These are phyloP conservation scores for Tachysurus fulvidraco DNA, from an alignment of 2,113 vertebrate species.

Conservation along the genomic window DNA sequence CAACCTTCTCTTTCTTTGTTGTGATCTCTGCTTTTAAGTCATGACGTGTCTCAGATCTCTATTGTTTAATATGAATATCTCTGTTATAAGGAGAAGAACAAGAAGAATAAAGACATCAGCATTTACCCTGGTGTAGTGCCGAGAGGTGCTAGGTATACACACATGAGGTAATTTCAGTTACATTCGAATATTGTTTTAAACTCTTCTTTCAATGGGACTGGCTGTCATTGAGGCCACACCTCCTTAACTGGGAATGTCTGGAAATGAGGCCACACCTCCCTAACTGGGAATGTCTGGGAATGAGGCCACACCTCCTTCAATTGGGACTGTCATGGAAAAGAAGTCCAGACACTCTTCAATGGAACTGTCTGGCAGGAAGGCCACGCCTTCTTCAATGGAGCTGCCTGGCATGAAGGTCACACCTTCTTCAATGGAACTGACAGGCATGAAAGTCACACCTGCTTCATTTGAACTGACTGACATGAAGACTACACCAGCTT, in stretches of 20 bases:
- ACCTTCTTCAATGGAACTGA: too few species aligned
- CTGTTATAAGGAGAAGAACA: not conserved
- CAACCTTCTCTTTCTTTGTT: conserved; percentile 3
- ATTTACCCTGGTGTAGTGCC: conserved; percentile 2
- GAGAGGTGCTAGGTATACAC: not conserved
- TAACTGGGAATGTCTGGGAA: too few species aligned
- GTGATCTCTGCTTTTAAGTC: not conserved
- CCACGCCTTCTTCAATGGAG: too few species aligned
- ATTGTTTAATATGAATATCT: not conserved
- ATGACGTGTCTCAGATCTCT: conserved; percentile 31
- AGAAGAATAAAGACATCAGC: conserved; percentile 33
- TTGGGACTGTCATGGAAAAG: not conserved
- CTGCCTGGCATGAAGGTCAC: too few species aligned
- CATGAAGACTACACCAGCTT: too few species aligned
- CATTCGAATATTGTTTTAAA: not conserved
- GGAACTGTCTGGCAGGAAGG: too few species aligned
- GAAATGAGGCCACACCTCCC: too few species aligned
- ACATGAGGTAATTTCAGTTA: accelerated
- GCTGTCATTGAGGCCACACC: too few species aligned
- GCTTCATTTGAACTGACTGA: too few species aligned
- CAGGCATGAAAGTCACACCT: too few species aligned
- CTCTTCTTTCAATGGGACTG: too few species aligned
- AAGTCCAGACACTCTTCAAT: not conserved
- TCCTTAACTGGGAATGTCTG: too few species aligned
- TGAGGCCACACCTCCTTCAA: not conserved